Evolutionary conservation across 2,113 vertebrate genomes (phyloP), one percentile per base, ranked within the genome.

Genomic region (Hydropotes inermis): DNA sequence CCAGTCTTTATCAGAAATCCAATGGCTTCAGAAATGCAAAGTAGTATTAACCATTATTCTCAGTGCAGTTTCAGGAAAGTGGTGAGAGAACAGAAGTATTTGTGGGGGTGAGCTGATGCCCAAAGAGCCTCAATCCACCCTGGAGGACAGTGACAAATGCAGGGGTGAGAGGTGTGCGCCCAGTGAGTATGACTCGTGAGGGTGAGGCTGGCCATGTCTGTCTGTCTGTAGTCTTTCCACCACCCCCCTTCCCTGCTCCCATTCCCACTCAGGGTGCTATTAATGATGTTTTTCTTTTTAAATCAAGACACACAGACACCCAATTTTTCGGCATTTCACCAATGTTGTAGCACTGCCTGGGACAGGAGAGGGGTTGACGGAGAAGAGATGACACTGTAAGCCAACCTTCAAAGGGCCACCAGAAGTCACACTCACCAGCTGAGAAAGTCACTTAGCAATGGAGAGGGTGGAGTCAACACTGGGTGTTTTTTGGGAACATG

Each of bases 141-240:
- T 1, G 17, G 5, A 28, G 0, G 14, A 54, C 0, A 1, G 50
- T 58, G 8, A n/a, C 11, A 54, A 14, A 43, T 4, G 21, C 16
- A 15, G 82, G 54, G n/a, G 91, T 7, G 21, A n/a, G 14, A 39
- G 21, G 17, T 28, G 28, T 17, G 25, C 1, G 2, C 5, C 36
- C 64, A 10, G 12, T 0, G 23, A 83, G n/a, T 12, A 60, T 3
- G 11, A 57, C 55, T n/a, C 21, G 45, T 11, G 36, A 19, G 55
- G 83, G 55, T 27, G 61, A 70, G 54, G 54, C n/a, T 27, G 36
- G n/a, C 54, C 54, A 84, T 0, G 5, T 28, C n/a, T 55, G 81
- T 55, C 21, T 23, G 23, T 15, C 50, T n/a, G 9, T 1, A 1
- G 1, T 82, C 74, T 11, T 33, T 15, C 43, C 15, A 17, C 28